Evolutionary conservation across 2,113 vertebrate species (phyloP).

Genomic region (Leptobrachium leishanense): DNA sequence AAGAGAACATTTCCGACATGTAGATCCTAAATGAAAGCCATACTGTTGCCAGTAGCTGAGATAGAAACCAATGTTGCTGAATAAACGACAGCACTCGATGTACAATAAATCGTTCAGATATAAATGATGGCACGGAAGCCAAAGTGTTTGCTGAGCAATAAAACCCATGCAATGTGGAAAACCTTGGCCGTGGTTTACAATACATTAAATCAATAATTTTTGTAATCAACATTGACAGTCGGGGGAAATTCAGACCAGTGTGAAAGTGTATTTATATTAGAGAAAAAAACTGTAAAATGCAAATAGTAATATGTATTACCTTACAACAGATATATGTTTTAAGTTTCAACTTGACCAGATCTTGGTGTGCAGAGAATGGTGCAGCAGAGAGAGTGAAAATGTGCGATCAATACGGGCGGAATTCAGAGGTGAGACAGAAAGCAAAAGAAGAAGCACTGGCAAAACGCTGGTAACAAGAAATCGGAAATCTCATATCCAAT

Average conservation of each 20-base stretch:
- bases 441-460: too few relatives aligned
- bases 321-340: too few relatives aligned
- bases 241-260: constrained; percentile 20
- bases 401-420: too few relatives aligned
- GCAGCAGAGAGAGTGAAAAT: too few relatives aligned
- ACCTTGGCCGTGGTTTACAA: constrained; percentile 9
- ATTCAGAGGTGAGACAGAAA: too few relatives aligned
- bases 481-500: too few relatives aligned
- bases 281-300: not conserved
- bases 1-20: too few relatives aligned
- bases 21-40: constrained; percentile 71
- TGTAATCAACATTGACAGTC: not conserved
- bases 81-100: constrained; percentile 76
- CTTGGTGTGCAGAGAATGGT: too few relatives aligned
- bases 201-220: constrained; percentile 31
- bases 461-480: too few relatives aligned
- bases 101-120: constrained; percentile 81
- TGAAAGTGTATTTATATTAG: constrained; percentile 8
- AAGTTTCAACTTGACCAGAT: too few relatives aligned
- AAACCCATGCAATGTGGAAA: constrained; percentile 61
- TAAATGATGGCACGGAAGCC: constrained; percentile 75
- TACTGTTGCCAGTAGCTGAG: constrained; percentile 71
- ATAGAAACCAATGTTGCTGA: constrained; percentile 71
- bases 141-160: constrained; percentile 84
- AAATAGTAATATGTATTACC: too few relatives aligned